Conservation (phyloP, 2,888 invertebrate species). For the Epirrita christyi region DNA sequence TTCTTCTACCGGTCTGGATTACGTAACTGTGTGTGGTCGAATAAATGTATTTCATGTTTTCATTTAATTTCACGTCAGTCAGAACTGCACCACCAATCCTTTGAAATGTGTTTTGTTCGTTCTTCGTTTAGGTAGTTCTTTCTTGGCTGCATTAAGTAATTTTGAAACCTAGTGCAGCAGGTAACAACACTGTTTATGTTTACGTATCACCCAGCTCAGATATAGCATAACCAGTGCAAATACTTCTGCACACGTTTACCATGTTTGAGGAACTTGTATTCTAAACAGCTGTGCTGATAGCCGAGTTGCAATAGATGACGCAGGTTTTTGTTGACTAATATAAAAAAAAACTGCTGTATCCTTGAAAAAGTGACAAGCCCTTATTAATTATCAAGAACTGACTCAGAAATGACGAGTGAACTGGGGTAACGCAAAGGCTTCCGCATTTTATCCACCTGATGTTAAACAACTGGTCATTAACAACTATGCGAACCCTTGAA, state of each 20-base stretch:
- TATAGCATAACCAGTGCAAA: conserved; percentile 1
- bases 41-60: no score
- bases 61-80: no score
- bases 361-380: background rate
- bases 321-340: background rate
- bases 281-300: conserved; percentile 7
- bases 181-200: background rate
- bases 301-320: background rate
- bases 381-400: background rate
- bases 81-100: no score
- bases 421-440: background rate
- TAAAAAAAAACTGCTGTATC: background rate
- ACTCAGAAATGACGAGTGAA: background rate
- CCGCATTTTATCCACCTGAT: background rate
- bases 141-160: no score
- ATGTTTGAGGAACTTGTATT: conserved; percentile 10
- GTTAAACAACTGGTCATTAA: background rate
- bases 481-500: background rate
- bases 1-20: no score
- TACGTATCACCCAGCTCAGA: conserved; percentile 1
- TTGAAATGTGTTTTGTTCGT: no score
- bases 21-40: no score
- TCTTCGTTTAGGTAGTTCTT: no score
- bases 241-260: conserved; percentile 11
- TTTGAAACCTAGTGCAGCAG: no score